Percentiles rank a stretch among this genome's conserved stretches.
Conservation (phyloP, 35 echinoderm and acorn worm species). For the Apostichopus japonicus region DNA sequence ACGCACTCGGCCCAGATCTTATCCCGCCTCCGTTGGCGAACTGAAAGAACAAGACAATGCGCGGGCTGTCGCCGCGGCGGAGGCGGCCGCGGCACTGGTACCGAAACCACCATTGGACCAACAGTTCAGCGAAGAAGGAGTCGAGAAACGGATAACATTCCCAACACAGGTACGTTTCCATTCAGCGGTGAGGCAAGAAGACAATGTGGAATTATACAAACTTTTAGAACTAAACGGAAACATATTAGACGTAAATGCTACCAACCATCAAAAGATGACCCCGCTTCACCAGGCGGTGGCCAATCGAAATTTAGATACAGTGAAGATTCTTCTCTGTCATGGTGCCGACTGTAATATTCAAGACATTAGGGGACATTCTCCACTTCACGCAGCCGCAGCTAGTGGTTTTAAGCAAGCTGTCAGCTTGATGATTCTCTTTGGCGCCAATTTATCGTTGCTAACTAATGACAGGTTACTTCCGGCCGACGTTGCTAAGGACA, state of each 20-base stretch:
- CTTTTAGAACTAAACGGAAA: slow-evolving; percentile 56
- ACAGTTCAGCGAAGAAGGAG: neutral
- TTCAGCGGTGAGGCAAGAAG: slow-evolving; percentile 86
- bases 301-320: slow-evolving; percentile 86
- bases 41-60: slow-evolving; percentile 50
- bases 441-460: slow-evolving; percentile 72
- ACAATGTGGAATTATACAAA: slow-evolving; percentile 77
- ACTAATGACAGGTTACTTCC: slow-evolving; percentile 77
- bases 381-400: slow-evolving; percentile 81
- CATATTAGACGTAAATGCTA: slow-evolving; percentile 63
- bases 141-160: slow-evolving; percentile 80
- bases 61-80: slow-evolving; percentile 45
- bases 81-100: slow-evolving; percentile 43
- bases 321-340: slow-evolving; percentile 82
- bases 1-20: slow-evolving; percentile 35
- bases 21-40: slow-evolving; percentile 37
- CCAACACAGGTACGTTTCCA: slow-evolving; percentile 84
- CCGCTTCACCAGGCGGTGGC: slow-evolving; percentile 86
- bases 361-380: slow-evolving; percentile 77
- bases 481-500: slow-evolving; percentile 81
- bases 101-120: slow-evolving; percentile 37
- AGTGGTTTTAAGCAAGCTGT: slow-evolving; percentile 77
- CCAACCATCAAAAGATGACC: slow-evolving; percentile 81
- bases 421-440: slow-evolving; percentile 86
- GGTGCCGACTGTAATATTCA: slow-evolving; percentile 74